These are phyloP conservation scores for Arctia plantaginis DNA, from an alignment of 2,888 invertebrate species.

Conservation along the genomic window DNA sequence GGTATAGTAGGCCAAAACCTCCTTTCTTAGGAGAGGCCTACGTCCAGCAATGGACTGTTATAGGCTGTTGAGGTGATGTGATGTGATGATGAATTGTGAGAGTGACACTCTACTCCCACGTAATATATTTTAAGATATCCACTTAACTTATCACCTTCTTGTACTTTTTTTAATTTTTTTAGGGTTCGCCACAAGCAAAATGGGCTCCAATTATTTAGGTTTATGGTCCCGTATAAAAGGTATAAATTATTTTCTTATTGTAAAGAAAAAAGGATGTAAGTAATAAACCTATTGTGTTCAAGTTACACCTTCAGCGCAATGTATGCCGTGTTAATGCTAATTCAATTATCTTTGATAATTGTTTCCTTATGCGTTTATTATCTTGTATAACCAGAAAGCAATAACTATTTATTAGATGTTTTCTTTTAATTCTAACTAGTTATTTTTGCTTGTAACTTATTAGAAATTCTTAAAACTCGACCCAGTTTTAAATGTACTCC, in stretches of 20 bases:
- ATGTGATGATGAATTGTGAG: no score
- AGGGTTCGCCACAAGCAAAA: no score
- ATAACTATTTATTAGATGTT: not conserved
- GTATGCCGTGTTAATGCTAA: constrained; percentile 20
- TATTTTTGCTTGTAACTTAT: not conserved
- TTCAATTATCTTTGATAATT: constrained; percentile 20
- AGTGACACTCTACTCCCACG: no score
- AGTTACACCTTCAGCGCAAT: not conserved
- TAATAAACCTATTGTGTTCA: not conserved
- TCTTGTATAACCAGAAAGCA: constrained; percentile 15
- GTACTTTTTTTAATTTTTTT: no score
- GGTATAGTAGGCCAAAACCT: no score
- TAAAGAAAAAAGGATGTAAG: not conserved
- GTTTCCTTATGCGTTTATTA: constrained; percentile 19
- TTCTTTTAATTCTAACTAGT: not conserved
- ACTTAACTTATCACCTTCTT: no score
- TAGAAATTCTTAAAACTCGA: not conserved
- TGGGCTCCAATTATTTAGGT: no score
- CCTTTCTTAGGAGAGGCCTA: no score
- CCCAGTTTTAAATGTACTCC: not conserved
- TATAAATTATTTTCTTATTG: not conserved
- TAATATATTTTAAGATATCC: no score
- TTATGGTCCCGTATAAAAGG: no score
- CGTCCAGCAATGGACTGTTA: no score
- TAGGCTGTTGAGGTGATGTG: no score